Conservation (phyloP, 2,113 vertebrate genomes). For the Nibea coibor region DNA sequence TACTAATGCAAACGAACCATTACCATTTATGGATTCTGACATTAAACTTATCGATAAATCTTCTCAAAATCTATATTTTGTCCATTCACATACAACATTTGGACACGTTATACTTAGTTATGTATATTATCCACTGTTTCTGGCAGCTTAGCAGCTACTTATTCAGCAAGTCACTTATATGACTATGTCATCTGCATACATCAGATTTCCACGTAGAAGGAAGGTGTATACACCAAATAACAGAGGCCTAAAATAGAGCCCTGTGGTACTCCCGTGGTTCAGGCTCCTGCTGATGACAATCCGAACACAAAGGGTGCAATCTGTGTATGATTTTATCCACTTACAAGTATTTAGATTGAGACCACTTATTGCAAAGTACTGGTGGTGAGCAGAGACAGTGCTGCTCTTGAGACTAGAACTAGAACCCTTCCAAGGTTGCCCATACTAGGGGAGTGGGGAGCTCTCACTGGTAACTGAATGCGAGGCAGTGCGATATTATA, state of each 20-base stretch:
- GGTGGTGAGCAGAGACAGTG: neutral
- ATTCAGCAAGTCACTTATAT: neutral
- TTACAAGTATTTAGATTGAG: slow-evolving; percentile 7
- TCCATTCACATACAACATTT: neutral
- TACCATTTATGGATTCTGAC: neutral
- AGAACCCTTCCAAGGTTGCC: neutral
- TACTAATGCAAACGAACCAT: too few species aligned
- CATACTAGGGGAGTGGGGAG: neutral
- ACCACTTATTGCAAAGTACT: neutral
- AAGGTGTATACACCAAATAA: neutral
- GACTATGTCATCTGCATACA: neutral
- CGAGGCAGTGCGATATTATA: neutral
- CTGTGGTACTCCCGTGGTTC: neutral
- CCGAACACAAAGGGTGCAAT: neutral
- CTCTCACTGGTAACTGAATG: neutral
- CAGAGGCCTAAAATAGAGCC: neutral
- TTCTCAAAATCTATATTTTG: neutral
- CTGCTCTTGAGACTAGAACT: slow-evolving; percentile 1
- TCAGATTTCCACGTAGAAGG: neutral
- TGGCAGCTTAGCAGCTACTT: neutral
- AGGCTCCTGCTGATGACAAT: neutral
- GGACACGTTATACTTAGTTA: neutral
- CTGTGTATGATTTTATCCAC: neutral
- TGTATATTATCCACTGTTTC: neutral
- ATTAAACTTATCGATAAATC: neutral